A percentile compares a stretch with the other conserved stretches of the same genome.
Conservation (phyloP, 2,888 invertebrate species). For the Thereva unica region DNA sequence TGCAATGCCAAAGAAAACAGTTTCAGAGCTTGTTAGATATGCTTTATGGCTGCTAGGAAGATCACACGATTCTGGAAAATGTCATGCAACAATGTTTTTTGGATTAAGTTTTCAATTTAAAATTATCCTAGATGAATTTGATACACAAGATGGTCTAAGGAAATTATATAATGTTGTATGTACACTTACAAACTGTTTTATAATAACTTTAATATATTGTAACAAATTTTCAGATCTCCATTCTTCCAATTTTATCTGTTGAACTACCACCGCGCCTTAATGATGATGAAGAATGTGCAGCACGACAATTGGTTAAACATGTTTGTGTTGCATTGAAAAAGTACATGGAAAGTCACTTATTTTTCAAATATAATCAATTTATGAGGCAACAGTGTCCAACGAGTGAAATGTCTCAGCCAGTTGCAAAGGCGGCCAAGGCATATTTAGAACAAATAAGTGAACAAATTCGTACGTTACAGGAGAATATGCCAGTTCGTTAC, state of each 20-base stretch:
- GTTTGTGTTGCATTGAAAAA: conserved; percentile 87
- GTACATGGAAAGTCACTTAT: conserved; percentile 90
- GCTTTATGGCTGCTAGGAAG: conserved; percentile 94
- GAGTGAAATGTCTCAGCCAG: conserved; percentile 55
- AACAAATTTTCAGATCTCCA: conserved; percentile 69
- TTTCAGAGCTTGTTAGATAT: conserved; percentile 82
- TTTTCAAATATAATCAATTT: conserved; percentile 74
- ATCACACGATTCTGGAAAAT: conserved; percentile 95
- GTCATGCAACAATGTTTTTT: conserved; percentile 98
- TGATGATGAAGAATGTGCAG: conserved; percentile 90
- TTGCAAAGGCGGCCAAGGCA: conserved; percentile 66
- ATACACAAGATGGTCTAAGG: conserved; percentile 86
- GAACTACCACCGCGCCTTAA: conserved; percentile 68
- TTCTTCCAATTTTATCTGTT: conserved; percentile 80
- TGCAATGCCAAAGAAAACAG: conserved; percentile 75
- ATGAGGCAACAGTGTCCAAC: conserved; percentile 63
- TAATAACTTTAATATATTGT: background rate
- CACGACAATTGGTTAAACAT: conserved; percentile 86
- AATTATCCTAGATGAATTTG: conserved; percentile 92
- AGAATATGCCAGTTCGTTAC: conserved; percentile 73
- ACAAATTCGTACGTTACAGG: conserved; percentile 80
- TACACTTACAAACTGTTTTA: conserved; percentile 21
- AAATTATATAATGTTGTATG: conserved; percentile 85
- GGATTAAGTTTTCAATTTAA: conserved; percentile 92
- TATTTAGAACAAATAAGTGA: conserved; percentile 82